Evolutionary conservation across 2,113 vertebrate genomes (phyloP), one percentile per base, ranked within the genome.

Genomic region (Halichoerus grypus): DNA sequence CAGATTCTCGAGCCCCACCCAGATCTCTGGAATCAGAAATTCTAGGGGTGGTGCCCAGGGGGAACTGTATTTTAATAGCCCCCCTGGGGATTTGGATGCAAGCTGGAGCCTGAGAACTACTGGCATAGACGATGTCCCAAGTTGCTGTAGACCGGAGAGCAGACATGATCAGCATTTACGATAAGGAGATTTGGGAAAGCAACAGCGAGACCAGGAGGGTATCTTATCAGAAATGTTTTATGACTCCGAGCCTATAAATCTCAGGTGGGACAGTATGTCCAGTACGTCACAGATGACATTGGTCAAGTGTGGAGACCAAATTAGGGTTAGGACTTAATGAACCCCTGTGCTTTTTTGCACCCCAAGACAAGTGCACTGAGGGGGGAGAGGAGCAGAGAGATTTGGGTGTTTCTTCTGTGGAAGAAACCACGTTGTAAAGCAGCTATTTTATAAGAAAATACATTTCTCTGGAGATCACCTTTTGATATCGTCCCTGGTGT

Each of bases 391-490:
- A 98, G 84, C 98, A 96, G 6, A 95, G 98, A 85, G 98, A 98
- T 96, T 99, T 99, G 65, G 42, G 92, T 26, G 82, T 98, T 0
- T 94, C 98, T 4, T 67, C 88, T 9, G 98, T 99, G 98, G 98
- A 98, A 5, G 98, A 98, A 46, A 98, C 98, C 36, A 94, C 99
- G 87, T 18, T 99, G 98, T 91, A 97, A 99, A 97, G 88, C 97
- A 4, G 90, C 98, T 92, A 96, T 46, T 88, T 89, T 65, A 26
- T 28, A 81, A n/a, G 16, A 46, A 82, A 83, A 71, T 71, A 1
- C 46, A 76, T 84, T 92, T 91, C 31, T 22, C 82, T 31, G 31
- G 3, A 2, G 1, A 51, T 76, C 71, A 65, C 7, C 57, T 91
- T 92, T 83, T 81, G 51, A 61, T 63, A 49, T 61, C 1, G 1